These are phyloP conservation scores for Monoplex corrugatus DNA, from an alignment of 2,888 invertebrate genomes.

Conservation along the genomic window DNA sequence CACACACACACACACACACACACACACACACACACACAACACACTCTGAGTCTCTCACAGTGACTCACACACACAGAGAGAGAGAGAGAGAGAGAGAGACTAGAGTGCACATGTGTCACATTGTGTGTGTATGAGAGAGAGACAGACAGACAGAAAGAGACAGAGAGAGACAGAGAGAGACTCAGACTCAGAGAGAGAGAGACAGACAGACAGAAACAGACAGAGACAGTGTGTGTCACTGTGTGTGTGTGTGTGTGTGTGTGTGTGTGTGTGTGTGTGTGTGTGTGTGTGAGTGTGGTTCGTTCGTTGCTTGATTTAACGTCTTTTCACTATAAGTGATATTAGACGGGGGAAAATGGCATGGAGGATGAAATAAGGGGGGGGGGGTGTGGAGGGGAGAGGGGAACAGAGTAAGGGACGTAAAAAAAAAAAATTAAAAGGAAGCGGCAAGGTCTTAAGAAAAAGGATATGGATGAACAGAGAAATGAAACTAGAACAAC, in stretches of 20 bases:
- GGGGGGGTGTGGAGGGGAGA: no score
- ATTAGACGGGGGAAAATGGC: no score
- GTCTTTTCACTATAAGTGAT: no score
- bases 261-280: not conserved
- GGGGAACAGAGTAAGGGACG: no score
- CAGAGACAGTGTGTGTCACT: not conserved
- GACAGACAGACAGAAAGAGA: not conserved
- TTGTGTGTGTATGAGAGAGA: not conserved
- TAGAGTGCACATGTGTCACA: no score
- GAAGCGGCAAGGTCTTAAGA: no score
- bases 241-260: conserved; percentile 24
- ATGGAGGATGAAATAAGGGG: no score
- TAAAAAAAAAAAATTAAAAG: no score
- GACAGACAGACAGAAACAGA: not conserved
- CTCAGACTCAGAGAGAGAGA: not conserved
- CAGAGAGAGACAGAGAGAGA: not conserved
- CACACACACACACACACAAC: conserved; percentile 8
- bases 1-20: conserved; percentile 11
- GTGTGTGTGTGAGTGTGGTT: not conserved
- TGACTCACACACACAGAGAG: not conserved
- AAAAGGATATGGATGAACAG: no score
- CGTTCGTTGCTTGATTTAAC: no score
- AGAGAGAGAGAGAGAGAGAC: no score
- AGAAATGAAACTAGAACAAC: no score
- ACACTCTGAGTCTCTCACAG: not conserved